Evolutionary conservation across 2,113 vertebrate genomes (phyloP), one percentile per base, ranked within the genome.

Genomic region (Stomatorhinus ivindoensis): DNA sequence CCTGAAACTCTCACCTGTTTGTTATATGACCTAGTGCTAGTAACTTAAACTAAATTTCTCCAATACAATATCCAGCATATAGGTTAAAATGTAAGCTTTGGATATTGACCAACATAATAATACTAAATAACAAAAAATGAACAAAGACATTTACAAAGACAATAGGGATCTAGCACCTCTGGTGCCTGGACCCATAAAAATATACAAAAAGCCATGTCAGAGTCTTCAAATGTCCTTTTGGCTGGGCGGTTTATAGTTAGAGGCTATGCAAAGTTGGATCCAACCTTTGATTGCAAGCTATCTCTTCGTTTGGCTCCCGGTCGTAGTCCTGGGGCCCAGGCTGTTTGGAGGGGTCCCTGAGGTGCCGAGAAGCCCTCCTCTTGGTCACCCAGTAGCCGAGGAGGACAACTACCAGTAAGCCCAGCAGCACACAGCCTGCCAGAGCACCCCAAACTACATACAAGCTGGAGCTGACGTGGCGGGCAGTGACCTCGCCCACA

Each of bases 401-500:
- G 15, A 93, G 73, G n/a, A 87, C 86, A 42, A 69, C 82, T 1
- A 87, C 89, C 10, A 92, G 80, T 13, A 3, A 86, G 24, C 1
- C 92, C 2, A 90, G 44, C 44, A 93, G 15, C 47, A 94, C 6
- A 21, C 94, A 31, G 11, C 5, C 91, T n/a, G 42, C 73, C 53
- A 94, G 0, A 61, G 5, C 91, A 7, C 10, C 91, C 1, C 3
- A 91, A 44, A 91, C 84, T 0, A n/a, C 92, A 1, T 84, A 24
- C 1, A 2, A 0, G n/a, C 61, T 65, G 42, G 84, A 4, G 19
- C 89, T 86, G 35, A 86, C 3, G n/a, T n/a, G 10, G 4, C 11
- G 11, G 10, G 53, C 19, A 8, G n/a, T n/a, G n/a, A 39, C 65
- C n/a, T 17, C 4, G 13, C 21, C 61, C 31, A n/a, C 13, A 42